These are phyloP conservation scores for Carcina quercana DNA, from an alignment of 2,888 invertebrate genomes.

Conservation along the genomic window DNA sequence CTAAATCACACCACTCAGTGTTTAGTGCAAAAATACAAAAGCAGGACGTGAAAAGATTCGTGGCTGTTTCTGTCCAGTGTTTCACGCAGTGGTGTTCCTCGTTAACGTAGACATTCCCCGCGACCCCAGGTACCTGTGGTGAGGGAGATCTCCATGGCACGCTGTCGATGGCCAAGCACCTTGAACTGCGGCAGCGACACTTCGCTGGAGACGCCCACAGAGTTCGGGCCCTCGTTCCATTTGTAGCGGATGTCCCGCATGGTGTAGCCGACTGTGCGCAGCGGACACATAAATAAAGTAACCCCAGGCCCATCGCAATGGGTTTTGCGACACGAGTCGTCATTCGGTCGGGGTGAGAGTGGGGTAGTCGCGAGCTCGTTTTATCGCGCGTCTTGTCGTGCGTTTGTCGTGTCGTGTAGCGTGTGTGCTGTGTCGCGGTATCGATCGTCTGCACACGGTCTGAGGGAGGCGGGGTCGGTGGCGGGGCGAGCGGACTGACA, in stretches of 20 bases:
- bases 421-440: constrained; percentile 66
- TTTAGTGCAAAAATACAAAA: constrained; percentile 69
- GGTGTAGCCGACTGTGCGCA: constrained; percentile 95
- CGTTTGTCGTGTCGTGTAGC: constrained; percentile 59
- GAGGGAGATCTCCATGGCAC: constrained; percentile 96
- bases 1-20: constrained; percentile 59
- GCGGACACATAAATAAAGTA: constrained; percentile 68
- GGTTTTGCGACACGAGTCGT: constrained; percentile 67
- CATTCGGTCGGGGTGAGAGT: constrained; percentile 62
- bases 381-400: constrained; percentile 61
- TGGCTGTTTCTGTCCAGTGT: constrained; percentile 67
- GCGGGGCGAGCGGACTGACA: constrained; percentile 53
- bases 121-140: constrained; percentile 87
- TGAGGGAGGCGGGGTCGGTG: constrained; percentile 68
- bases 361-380: constrained; percentile 52
- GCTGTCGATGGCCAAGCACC: constrained; percentile 96
- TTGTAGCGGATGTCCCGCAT: constrained; percentile 98
- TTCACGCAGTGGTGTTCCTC: constrained; percentile 47
- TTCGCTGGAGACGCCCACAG: constrained; percentile 96
- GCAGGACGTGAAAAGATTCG: constrained; percentile 70
- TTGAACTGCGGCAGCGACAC: constrained; percentile 98
- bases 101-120: constrained; percentile 26
- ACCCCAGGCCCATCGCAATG: constrained; percentile 73
- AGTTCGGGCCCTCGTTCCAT: constrained; percentile 96
- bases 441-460: constrained; percentile 62